Evolutionary conservation across 2,888 invertebrate genomes (phyloP).

Genomic region (Papilio protenor): DNA sequence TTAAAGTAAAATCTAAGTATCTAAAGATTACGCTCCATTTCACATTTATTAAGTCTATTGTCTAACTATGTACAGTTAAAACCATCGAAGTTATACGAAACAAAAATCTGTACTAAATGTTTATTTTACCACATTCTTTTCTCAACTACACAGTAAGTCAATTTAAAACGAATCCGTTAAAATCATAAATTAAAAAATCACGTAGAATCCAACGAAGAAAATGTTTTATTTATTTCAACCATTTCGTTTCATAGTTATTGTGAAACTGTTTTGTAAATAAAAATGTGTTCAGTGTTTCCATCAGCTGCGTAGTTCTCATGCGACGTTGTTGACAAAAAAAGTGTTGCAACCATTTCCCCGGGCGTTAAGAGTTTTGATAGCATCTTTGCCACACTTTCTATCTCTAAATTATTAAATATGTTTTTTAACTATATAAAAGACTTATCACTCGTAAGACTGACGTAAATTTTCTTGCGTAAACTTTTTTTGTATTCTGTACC

Average conservation of each 20-base stretch:
- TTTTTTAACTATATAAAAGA: neutral
- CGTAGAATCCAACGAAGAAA: neutral
- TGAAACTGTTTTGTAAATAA: conserved; percentile 29
- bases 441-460: too few species aligned
- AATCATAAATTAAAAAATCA: neutral
- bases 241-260: conserved; percentile 29
- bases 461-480: too few species aligned
- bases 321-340: conserved; percentile 30
- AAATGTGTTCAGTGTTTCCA: conserved; percentile 18
- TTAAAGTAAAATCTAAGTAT: neutral
- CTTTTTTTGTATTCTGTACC: neutral
- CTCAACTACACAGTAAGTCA: neutral
- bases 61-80: neutral
- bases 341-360: conserved; percentile 17
- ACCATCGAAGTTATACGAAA: neutral
- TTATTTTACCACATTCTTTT: neutral
- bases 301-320: conserved; percentile 36
- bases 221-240: conserved; percentile 11
- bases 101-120: neutral
- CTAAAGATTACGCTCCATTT: neutral
- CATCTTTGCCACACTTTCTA: conserved; percentile 5
- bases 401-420: neutral
- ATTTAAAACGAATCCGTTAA: conserved; percentile 1
- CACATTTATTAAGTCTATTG: neutral
- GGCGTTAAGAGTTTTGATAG: conserved; percentile 27